Conservation (phyloP, 2,113 vertebrate species). For the Cygnus buccinator region DNA sequence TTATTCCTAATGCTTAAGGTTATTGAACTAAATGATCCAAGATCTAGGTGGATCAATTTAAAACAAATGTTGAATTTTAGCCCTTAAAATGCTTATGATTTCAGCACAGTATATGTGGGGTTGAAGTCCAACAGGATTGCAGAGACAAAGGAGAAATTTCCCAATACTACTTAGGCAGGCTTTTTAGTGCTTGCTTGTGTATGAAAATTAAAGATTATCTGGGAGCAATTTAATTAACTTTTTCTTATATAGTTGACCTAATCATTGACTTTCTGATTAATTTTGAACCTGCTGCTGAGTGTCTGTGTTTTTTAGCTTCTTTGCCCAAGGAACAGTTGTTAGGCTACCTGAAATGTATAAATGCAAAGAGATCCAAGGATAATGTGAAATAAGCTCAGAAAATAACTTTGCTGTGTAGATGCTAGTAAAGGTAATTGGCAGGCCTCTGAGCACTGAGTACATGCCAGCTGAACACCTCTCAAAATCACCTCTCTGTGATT, state of each 20-base stretch:
- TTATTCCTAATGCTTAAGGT: neutral
- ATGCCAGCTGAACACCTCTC: neutral
- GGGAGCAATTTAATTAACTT: neutral
- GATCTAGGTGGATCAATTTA: neutral
- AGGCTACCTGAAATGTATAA: neutral
- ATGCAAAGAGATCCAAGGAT: neutral
- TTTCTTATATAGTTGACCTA: neutral
- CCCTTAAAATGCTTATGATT: neutral
- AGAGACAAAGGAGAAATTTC: neutral
- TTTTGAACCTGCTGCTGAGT: neutral
- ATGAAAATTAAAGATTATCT: neutral
- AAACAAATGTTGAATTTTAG: neutral
- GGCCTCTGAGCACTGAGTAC: neutral
- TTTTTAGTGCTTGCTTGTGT: neutral
- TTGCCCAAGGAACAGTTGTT: neutral
- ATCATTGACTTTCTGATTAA: neutral
- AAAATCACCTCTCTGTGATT: neutral
- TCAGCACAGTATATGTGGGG: neutral
- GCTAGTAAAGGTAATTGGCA: rapidly evolving
- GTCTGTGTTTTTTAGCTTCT: neutral
- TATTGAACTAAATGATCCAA: neutral
- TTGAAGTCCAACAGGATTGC: neutral
- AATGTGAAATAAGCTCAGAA: neutral
- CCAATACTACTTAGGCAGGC: neutral
- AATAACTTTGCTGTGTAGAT: neutral